phyloP scores from a whole-genome alignment of 2,797 vertebrate species.

The Characodon lateralis region DNA sequence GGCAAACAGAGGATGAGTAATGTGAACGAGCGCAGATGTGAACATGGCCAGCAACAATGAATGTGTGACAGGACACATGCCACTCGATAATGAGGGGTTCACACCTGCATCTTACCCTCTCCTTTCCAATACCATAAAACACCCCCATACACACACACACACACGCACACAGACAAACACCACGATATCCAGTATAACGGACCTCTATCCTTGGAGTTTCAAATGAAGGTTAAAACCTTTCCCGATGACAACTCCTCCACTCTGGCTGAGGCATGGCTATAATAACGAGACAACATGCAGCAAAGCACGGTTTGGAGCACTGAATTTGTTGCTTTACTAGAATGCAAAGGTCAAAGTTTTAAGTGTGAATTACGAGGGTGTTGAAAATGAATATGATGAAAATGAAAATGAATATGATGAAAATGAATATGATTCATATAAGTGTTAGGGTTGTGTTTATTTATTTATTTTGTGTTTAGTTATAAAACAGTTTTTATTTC shows the following conservation, averaged over 20 bases:
- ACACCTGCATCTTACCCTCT: slow-evolving; percentile 64
- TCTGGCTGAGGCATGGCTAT: slow-evolving; percentile 23
- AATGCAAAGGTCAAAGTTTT: slow-evolving; percentile 38
- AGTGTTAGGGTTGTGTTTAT: background rate
- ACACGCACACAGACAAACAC: background rate
- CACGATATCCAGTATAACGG: background rate
- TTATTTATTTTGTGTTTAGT: background rate
- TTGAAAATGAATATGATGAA: background rate
- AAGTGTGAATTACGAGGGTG: slow-evolving; percentile 6
- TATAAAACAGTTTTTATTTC: background rate
- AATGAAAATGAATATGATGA: background rate
- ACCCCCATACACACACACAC: background rate
- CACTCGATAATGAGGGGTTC: slow-evolving; percentile 75
- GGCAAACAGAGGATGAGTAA: slow-evolving; percentile 79
- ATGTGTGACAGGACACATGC: slow-evolving; percentile 78
- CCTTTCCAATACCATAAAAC: slow-evolving; percentile 33
- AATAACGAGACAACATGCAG: slow-evolving; percentile 39
- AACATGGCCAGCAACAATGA: slow-evolving; percentile 65
- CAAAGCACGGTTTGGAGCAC: slow-evolving; percentile 22
- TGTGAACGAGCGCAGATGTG: slow-evolving; percentile 77
- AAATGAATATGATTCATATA: background rate
- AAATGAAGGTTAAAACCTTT: slow-evolving; percentile 57
- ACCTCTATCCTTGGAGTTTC: slow-evolving; percentile 11
- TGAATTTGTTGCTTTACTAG: slow-evolving; percentile 25
- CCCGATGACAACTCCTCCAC: slow-evolving; percentile 39